Conservation (phyloP, 2,113 vertebrate genomes). For the Noturus placidus region DNA sequence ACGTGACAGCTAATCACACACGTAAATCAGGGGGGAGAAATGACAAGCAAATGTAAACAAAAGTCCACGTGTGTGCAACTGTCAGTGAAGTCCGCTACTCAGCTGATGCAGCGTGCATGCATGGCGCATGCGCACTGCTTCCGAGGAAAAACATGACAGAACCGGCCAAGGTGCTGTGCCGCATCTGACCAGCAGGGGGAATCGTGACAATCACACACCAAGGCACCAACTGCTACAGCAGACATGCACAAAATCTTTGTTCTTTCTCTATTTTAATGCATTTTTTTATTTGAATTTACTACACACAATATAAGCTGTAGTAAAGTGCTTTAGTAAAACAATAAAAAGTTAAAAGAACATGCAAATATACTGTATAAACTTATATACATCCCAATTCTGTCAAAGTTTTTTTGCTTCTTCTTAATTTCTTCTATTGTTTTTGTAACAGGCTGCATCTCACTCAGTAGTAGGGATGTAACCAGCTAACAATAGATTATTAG, state of each 20-base stretch:
- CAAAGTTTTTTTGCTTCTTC: not conserved
- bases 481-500: not conserved
- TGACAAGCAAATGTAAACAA: no score
- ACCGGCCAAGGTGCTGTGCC: no score
- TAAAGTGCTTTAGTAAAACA: not conserved
- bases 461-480: not conserved
- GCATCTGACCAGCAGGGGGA: no score
- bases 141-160: no score
- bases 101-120: no score
- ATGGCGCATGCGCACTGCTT: no score
- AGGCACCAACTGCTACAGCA: not conserved
- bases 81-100: no score
- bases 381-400: not conserved
- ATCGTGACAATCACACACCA: not conserved
- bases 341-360: not conserved
- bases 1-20: no score
- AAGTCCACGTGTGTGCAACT: no score
- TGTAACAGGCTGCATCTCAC: not conserved
- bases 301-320: not conserved
- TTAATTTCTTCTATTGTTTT: not conserved
- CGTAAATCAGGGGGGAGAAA: no score
- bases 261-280: not conserved
- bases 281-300: not conserved
- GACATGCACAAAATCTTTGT: no score
- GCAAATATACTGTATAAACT: not conserved